These are phyloP conservation scores for Oscheius sp. DNA, from an alignment of 2,888 invertebrate species.

Conservation along the genomic window DNA sequence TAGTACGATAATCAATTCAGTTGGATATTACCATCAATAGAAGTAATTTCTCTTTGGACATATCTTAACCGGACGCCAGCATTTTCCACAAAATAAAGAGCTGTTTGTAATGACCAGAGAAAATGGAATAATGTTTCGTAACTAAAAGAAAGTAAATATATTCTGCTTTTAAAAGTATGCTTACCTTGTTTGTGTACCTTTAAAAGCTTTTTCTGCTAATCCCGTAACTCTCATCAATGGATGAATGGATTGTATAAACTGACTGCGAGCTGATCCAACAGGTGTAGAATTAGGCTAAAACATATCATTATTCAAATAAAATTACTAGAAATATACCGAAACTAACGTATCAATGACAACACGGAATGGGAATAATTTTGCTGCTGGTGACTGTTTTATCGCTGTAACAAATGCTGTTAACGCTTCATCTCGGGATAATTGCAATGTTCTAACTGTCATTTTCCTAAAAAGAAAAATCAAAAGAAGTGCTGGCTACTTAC, in stretches of 20 bases:
- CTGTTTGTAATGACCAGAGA: conserved; percentile 53
- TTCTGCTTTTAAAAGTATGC: background rate
- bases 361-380: conserved; percentile 10
- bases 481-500: too few relatives aligned
- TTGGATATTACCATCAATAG: background rate
- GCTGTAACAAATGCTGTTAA: conserved; percentile 31
- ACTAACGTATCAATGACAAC: conserved; percentile 31
- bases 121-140: conserved; percentile 55
- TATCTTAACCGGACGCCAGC: background rate
- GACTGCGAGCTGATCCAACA: conserved; percentile 46
- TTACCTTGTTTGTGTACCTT: conserved; percentile 16
- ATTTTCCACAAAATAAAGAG: conserved; percentile 7
- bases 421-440: conserved; percentile 21
- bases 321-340: conserved; percentile 9
- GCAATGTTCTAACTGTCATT: background rate
- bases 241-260: conserved; percentile 49
- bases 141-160: background rate
- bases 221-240: conserved; percentile 31
- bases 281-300: conserved; percentile 43
- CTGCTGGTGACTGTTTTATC: conserved; percentile 10
- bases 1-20: background rate
- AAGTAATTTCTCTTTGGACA: background rate
- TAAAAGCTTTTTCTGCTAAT: conserved; percentile 22
- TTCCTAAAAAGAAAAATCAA: background rate
- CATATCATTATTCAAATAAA: background rate